phyloP scores from a whole-genome alignment of 92 coral and sea anemone species.

The Porites lobata region DNA sequence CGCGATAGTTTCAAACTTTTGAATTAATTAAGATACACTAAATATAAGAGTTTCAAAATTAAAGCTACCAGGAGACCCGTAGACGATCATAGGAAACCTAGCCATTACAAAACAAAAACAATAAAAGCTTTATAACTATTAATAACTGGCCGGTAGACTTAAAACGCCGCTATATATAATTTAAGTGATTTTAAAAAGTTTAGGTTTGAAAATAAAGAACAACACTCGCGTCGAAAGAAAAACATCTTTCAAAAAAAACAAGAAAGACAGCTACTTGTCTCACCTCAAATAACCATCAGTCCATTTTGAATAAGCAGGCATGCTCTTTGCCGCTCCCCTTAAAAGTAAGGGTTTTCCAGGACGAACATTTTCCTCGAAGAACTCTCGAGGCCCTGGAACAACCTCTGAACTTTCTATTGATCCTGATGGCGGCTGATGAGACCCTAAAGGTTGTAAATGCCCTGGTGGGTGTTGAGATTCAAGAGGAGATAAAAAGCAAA shows the following conservation, averaged over 20 bases:
- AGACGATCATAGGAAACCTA: too few relatives aligned
- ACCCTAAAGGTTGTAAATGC: constrained; percentile 92
- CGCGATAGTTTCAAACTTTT: too few relatives aligned
- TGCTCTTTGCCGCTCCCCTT: constrained; percentile 88
- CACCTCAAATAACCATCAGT: constrained; percentile 97
- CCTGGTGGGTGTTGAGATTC: constrained; percentile 76
- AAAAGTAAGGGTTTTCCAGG: constrained; percentile 90
- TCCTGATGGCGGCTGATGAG: constrained; percentile 88
- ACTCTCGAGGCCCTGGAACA: constrained; percentile 81
- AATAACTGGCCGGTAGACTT: too few relatives aligned
- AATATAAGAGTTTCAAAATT: too few relatives aligned
- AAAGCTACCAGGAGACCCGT: too few relatives aligned
- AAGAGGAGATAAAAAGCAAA: constrained; percentile 20
- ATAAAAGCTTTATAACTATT: too few relatives aligned
- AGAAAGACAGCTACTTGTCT: not conserved
- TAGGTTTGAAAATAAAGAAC: too few relatives aligned
- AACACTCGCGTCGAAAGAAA: too few relatives aligned
- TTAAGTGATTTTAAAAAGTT: too few relatives aligned
- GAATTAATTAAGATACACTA: too few relatives aligned
- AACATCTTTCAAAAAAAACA: not conserved
- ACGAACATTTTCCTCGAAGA: constrained; percentile 78
- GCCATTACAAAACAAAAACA: too few relatives aligned
- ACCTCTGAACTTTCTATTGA: constrained; percentile 48
- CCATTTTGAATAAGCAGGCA: constrained; percentile 92
- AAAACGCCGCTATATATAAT: too few relatives aligned